These are phyloP conservation scores for Ctenomys sociabilis DNA, from an alignment of 2,113 vertebrate genomes.

Conservation along the genomic window DNA sequence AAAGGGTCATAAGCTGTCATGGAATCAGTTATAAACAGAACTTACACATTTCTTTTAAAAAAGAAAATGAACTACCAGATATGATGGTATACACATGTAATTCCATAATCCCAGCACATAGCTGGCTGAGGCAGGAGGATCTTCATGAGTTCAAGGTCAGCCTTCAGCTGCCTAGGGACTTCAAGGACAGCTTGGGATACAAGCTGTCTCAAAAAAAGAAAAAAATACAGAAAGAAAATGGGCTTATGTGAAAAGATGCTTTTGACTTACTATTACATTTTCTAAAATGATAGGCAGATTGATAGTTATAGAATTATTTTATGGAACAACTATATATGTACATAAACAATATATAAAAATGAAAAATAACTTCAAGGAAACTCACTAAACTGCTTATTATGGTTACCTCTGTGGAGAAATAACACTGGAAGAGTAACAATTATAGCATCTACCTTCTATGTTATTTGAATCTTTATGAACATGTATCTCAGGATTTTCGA, in stretches of 20 bases:
- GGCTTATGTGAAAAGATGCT: not conserved
- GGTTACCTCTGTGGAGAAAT: not conserved
- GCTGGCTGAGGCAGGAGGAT: no score
- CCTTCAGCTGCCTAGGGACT: no score
- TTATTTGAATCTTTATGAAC: slow-evolving; percentile 51
- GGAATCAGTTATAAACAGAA: not conserved
- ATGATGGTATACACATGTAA: no score
- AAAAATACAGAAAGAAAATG: not conserved
- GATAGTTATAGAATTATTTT: not conserved
- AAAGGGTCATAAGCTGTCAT: no score
- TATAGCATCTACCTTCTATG: slow-evolving; percentile 33
- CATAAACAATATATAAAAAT: not conserved
- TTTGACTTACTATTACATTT: not conserved
- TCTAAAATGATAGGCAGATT: slow-evolving; percentile 22
- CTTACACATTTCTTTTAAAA: not conserved
- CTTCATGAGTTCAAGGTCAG: no score
- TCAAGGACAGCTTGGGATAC: not conserved
- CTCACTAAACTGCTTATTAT: not conserved
- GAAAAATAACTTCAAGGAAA: slow-evolving; percentile 47
- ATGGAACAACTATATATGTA: not conserved
- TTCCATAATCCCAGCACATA: no score
- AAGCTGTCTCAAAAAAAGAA: not conserved
- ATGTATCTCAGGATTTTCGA: slow-evolving; percentile 35
- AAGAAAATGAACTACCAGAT: not conserved
- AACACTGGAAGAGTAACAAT: not conserved